Conservation (phyloP, 1,140 invertebrate genomes). For the Hypothenemus hampei region DNA sequence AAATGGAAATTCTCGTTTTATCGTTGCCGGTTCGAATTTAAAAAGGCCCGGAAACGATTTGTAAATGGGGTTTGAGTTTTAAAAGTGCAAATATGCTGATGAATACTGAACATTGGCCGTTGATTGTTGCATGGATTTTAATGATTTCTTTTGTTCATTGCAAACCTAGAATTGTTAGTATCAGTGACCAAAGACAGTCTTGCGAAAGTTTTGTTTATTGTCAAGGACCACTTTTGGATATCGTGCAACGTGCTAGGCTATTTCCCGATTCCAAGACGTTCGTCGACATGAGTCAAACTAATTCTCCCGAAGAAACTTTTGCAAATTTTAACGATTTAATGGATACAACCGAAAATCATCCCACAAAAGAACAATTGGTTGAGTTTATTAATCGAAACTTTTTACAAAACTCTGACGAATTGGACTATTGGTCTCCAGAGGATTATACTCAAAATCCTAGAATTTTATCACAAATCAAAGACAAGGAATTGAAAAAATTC, state of each 20-base stretch:
- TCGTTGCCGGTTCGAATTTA: too few relatives aligned
- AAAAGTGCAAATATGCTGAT: too few relatives aligned
- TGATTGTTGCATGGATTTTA: too few relatives aligned
- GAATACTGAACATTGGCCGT: too few relatives aligned
- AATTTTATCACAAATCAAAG: constrained; percentile 57
- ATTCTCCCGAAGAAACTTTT: constrained; percentile 56
- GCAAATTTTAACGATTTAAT: constrained; percentile 60
- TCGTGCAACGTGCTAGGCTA: constrained; percentile 66
- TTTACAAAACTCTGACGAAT: constrained; percentile 47
- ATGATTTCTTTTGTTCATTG: too few relatives aligned
- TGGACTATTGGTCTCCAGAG: constrained; percentile 54
- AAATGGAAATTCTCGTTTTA: too few relatives aligned
- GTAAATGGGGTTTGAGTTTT: too few relatives aligned
- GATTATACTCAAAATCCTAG: constrained; percentile 62
- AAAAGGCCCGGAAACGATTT: too few relatives aligned
- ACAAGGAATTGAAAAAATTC: constrained; percentile 57
- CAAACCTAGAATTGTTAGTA: too few relatives aligned
- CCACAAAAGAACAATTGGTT: constrained; percentile 51
- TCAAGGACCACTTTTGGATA: constrained; percentile 66
- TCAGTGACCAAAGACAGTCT: constrained; percentile 18
- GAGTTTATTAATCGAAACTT: constrained; percentile 56
- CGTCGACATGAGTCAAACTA: constrained; percentile 76
- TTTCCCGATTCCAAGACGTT: constrained; percentile 83
- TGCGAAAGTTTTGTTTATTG: constrained; percentile 68
- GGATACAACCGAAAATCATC: constrained; percentile 52